These are phyloP conservation scores for Lethenteron reissneri DNA, from an alignment of 2,113 vertebrate species.

Conservation along the genomic window DNA sequence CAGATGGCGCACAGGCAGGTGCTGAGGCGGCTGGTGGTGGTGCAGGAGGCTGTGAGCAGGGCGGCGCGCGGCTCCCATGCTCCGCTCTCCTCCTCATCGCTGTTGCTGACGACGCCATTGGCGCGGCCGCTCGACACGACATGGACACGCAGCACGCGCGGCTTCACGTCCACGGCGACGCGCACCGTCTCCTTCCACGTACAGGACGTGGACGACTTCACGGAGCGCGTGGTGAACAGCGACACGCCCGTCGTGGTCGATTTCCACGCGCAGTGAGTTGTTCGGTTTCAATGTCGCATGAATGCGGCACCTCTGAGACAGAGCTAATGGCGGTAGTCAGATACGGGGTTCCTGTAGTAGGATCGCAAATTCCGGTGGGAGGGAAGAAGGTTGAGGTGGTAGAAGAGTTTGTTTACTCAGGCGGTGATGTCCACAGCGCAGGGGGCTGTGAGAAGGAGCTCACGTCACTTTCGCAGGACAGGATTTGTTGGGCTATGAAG, in stretches of 20 bases:
- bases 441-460: no score
- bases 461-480: no score
- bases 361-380: neutral
- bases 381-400: neutral
- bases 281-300: neutral
- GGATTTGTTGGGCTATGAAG: no score
- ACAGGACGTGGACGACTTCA: constrained; percentile 71
- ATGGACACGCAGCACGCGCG: constrained; percentile 9
- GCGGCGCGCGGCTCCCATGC: constrained; percentile 11
- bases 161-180: constrained; percentile 15
- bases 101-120: constrained; percentile 15
- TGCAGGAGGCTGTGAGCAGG: constrained; percentile 10
- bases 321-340: neutral
- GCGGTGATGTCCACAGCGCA: neutral
- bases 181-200: constrained; percentile 45
- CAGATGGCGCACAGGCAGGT: constrained; percentile 69
- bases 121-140: constrained; percentile 12
- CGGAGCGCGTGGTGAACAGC: constrained; percentile 66
- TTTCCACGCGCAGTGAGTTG: constrained; percentile 78
- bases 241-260: constrained; percentile 62
- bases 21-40: constrained; percentile 26
- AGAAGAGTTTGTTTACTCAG: neutral
- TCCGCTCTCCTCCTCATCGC: constrained; percentile 11
- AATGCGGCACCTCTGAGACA: neutral
- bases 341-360: neutral